These are phyloP conservation scores for Chunga burmeisteri DNA, from an alignment of 2,113 vertebrate genomes.

Conservation along the genomic window DNA sequence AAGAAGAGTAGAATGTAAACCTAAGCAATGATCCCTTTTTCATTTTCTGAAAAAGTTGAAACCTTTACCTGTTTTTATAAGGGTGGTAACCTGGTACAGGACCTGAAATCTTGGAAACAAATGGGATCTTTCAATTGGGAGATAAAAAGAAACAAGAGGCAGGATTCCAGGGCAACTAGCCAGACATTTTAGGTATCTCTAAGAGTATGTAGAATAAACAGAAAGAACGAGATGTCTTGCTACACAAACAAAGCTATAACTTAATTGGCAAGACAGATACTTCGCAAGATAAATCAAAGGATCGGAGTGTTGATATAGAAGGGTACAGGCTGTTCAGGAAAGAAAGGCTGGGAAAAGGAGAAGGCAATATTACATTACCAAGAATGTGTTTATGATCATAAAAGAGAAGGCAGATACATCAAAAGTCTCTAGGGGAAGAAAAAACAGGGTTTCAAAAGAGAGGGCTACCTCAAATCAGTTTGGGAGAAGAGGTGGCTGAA, in stretches of 20 bases:
- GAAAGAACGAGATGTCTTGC: constrained; percentile 24
- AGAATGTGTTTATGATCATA: neutral
- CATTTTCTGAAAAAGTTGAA: neutral
- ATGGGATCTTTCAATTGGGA: neutral
- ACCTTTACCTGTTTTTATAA: neutral
- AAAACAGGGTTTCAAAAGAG: neutral
- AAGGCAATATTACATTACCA: neutral
- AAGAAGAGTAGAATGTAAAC: neutral
- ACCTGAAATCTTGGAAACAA: neutral
- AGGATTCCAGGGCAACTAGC: constrained; percentile 11
- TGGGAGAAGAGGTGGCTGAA: neutral
- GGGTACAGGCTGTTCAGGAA: constrained; percentile 36
- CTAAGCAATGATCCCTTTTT: neutral
- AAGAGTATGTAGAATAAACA: constrained; percentile 46
- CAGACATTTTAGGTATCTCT: constrained; percentile 26
- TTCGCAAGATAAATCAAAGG: constrained; percentile 26
- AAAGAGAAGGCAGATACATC: neutral
- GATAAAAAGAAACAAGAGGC: neutral
- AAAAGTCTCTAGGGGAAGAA: neutral
- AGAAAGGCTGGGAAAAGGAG: neutral
- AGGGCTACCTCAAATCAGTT: neutral
- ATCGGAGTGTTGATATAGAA: neutral
- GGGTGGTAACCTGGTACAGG: neutral
- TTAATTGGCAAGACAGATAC: constrained; percentile 8
- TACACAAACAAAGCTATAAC: constrained; percentile 50